Base-by-base conservation (phyloP, 2,888 invertebrate genomes). In the Drosophila prostipennis region DNA sequence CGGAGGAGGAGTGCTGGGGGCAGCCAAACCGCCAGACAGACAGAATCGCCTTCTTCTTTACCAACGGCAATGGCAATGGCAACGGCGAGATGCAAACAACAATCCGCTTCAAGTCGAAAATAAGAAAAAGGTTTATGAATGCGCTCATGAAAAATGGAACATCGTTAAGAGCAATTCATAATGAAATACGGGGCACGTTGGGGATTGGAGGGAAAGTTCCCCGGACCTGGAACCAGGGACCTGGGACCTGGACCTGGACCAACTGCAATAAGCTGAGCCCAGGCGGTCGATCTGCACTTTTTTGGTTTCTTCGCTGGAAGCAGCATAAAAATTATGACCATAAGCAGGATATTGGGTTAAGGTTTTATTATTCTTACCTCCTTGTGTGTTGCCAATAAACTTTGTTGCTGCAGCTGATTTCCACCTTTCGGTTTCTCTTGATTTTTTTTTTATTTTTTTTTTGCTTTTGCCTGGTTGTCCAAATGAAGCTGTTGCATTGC, bases 111-210 rank as follows among this genome's bases (percentile, higher is more conserved):
- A 32, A 74, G 76, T 71, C 53, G 60, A 42, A 75, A 74, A 74
- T 72, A 61, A 72, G 72, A 70, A 78, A 85, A 90, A 80, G 89
- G 80, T 90, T 90, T 91, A 91, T 91, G 91, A 91, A 91, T 89
- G 91, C 90, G 87, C 89, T 89, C 80, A 91, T 91, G 91, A 91
- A 89, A 91, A 90, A 91, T 91, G 91, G 83, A 90, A 86, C 89
- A 91, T 91, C 91, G 91, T 91, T 91, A 91, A 91, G 90, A 87
- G 91, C 91, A 90, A 91, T 91, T 91, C 91, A 91, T 91, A 91
- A 91, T 91, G 90, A 90, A 90, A 90, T 86, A 89, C 80, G 78
- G 78, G 79, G 61, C 52, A 71, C 65, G 75, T 70, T 46, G 63
- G 32, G 53, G 49, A 43, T 43, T 32, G 48, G 32, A 51, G 37